Conservation (phyloP, 53 echinoderm and acorn worm genomes). For the Paelopatides confundens region DNA sequence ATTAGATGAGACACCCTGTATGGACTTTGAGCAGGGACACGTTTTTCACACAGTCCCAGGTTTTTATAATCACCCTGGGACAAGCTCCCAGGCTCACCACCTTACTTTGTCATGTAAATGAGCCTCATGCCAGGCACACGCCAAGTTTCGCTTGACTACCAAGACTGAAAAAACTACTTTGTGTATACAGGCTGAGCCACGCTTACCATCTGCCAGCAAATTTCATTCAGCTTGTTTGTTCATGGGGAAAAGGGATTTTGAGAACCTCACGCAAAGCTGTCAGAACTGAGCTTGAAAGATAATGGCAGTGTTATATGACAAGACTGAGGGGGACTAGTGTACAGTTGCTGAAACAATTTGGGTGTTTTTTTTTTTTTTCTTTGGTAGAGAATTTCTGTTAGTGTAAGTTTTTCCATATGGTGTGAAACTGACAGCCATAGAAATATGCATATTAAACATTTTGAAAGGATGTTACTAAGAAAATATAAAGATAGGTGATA, state of each 20-base stretch:
- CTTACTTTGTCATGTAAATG: conserved; percentile 51
- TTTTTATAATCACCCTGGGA: conserved; percentile 48
- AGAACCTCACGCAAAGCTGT: conserved; percentile 22
- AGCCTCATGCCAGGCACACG: conserved; percentile 39
- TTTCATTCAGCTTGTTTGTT: conserved; percentile 40
- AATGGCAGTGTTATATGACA: not conserved
- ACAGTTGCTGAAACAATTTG: not conserved
- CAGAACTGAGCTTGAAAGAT: not conserved
- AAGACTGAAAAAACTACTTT: conserved; percentile 51
- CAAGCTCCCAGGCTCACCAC: conserved; percentile 8
- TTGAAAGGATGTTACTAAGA: not conserved
- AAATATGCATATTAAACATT: not conserved
- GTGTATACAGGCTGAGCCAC: conserved; percentile 40
- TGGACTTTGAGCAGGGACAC: conserved; percentile 47
- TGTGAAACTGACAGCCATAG: not conserved
- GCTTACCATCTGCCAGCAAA: conserved; percentile 46
- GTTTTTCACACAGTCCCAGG: conserved; percentile 38
- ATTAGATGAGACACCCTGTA: conserved; percentile 41
- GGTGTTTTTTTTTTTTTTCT: not conserved
- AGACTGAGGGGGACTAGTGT: not conserved
- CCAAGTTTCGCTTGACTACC: conserved; percentile 41
- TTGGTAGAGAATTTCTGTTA: not conserved
- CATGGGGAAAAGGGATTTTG: conserved; percentile 32
- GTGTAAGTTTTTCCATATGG: not conserved
- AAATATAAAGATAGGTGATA: not conserved